phyloP scores from a whole-genome alignment of 2,888 invertebrate species.

The Conops quadrifasciatus region DNA sequence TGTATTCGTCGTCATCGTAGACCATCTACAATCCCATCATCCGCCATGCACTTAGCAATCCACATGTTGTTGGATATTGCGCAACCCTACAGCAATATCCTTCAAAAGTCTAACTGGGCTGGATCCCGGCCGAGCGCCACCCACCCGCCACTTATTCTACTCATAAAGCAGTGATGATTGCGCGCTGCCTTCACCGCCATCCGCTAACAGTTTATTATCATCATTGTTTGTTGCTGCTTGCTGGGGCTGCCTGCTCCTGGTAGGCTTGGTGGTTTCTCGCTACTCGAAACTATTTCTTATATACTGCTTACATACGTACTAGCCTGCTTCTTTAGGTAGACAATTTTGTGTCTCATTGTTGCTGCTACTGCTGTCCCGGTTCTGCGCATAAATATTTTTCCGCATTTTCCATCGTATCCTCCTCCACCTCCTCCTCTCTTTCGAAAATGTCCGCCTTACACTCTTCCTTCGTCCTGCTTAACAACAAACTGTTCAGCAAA shows the following conservation, averaged over 20 bases:
- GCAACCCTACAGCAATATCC: too few relatives aligned
- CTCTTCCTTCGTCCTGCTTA: background rate
- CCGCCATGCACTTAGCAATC: background rate
- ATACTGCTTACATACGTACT: background rate
- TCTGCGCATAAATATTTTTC: background rate
- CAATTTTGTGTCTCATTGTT: slow-evolving; percentile 2
- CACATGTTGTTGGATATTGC: too few relatives aligned
- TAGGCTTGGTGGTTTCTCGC: background rate
- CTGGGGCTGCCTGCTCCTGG: slow-evolving; percentile 30
- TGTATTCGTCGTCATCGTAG: background rate
- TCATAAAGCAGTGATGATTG: background rate
- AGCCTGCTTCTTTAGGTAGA: too few relatives aligned
- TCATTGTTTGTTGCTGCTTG: background rate
- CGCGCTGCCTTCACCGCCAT: background rate
- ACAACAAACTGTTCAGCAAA: background rate
- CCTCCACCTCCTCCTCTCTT: background rate
- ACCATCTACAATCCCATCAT: background rate
- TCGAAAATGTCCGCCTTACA: background rate
- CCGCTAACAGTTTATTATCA: background rate
- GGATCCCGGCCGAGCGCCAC: background rate
- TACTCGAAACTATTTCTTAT: background rate
- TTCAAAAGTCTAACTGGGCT: too few relatives aligned
- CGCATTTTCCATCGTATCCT: background rate
- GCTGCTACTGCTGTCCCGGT: slow-evolving; percentile 29
- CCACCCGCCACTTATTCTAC: background rate